Percentiles rank a stretch among this genome's conserved stretches.
These are phyloP conservation scores for Neosalanx taihuensis DNA, from an alignment of 2,797 vertebrate genomes.

Conservation along the genomic window DNA sequence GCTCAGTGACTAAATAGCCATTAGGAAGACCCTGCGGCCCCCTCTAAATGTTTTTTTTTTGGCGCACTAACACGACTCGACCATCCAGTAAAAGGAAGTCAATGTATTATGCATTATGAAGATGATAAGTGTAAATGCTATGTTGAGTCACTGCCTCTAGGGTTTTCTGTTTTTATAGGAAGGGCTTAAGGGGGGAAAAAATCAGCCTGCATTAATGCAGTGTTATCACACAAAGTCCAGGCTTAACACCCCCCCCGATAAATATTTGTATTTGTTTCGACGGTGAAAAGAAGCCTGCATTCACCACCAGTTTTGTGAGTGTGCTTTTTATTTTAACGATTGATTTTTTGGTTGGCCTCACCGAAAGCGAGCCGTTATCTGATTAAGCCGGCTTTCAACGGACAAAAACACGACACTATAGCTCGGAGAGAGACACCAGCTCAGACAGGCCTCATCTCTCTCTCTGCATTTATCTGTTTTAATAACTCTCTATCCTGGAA, in stretches of 20 bases:
- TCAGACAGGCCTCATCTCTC: conserved; percentile 18
- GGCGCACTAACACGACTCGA: neutral
- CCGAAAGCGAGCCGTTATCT: conserved; percentile 48
- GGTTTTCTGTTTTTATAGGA: neutral
- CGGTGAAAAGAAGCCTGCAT: conserved; percentile 8
- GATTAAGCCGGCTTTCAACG: conserved; percentile 51
- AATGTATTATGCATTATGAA: too few relatives aligned
- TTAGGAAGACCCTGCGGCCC: neutral
- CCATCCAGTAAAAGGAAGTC: neutral
- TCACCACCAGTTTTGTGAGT: neutral
- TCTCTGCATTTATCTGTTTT: conserved; percentile 60
- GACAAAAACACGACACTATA: conserved; percentile 45
- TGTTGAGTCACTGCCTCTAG: too few relatives aligned
- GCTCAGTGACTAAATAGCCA: too few relatives aligned
- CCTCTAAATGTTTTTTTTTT: neutral
- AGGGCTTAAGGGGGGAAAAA: neutral
- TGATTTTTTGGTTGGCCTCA: conserved; percentile 39
- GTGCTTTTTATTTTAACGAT: neutral
- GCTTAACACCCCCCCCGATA: neutral
- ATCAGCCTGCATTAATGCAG: neutral
- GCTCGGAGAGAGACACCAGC: conserved; percentile 29
- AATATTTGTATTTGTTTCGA: too few relatives aligned
- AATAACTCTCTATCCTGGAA: conserved; percentile 51
- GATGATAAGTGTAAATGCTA: too few relatives aligned
- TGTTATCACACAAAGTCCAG: neutral